Percentiles rank a stretch among this genome's conserved stretches.
These are phyloP conservation scores for Prunella strophiata DNA, from an alignment of 2,797 vertebrate genomes.

Conservation along the genomic window DNA sequence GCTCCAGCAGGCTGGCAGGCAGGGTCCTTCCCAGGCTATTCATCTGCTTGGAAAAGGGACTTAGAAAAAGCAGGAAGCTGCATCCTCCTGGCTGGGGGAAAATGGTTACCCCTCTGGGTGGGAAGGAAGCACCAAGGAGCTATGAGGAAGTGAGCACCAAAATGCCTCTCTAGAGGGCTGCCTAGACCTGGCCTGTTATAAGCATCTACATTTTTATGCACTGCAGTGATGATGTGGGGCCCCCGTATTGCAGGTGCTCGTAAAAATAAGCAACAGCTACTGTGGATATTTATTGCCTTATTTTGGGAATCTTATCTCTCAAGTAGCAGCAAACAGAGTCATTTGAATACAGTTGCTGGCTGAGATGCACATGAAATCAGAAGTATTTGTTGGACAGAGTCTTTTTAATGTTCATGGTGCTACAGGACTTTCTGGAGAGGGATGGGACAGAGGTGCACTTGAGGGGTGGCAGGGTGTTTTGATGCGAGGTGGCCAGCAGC, in stretches of 20 bases:
- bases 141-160: background rate
- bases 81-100: background rate
- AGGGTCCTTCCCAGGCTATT: background rate
- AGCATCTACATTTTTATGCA: background rate
- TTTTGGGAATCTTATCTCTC: conserved; percentile 12
- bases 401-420: background rate
- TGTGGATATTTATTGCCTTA: conserved; percentile 28
- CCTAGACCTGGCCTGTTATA: background rate
- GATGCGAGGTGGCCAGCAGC: background rate
- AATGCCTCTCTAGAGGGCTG: background rate
- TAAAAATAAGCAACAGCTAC: background rate
- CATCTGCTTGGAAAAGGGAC: background rate
- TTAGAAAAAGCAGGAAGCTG: background rate
- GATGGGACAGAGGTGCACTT: background rate
- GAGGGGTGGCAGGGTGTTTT: background rate
- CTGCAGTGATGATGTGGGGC: background rate
- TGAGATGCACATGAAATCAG: background rate
- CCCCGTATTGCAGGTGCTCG: background rate
- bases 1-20: background rate
- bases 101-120: background rate
- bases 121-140: background rate
- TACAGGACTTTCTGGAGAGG: background rate
- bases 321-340: background rate
- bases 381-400: background rate
- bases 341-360: background rate